Conservation (phyloP, 2,797 vertebrate species). For the Dendrocincla fuliginosa region DNA sequence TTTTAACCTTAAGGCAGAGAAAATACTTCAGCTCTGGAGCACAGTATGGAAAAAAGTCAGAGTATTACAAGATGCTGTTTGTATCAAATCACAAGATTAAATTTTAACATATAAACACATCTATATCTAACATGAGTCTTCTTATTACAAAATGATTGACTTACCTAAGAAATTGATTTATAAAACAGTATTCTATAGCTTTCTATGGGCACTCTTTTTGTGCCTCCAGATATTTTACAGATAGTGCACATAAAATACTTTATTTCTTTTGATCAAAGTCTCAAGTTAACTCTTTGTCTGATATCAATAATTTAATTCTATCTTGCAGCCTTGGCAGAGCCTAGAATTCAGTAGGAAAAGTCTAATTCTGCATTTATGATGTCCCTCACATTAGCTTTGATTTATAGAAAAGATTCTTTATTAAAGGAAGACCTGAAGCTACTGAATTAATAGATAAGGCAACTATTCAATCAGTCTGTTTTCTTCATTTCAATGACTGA, state of each 20-base stretch:
- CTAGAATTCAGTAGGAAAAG: slow-evolving; percentile 5
- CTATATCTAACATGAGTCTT: background rate
- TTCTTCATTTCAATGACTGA: background rate
- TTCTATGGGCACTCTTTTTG: background rate
- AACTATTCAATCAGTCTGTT: background rate
- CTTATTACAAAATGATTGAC: background rate
- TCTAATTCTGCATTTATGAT: slow-evolving; percentile 26
- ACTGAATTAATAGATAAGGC: background rate
- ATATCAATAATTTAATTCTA: background rate
- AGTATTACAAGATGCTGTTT: background rate
- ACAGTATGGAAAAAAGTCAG: background rate
- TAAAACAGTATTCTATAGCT: background rate
- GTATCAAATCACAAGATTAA: background rate
- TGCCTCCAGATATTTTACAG: background rate
- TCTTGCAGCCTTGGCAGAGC: background rate
- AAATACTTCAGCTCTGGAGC: background rate
- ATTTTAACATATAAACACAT: background rate
- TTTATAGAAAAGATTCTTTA: slow-evolving; percentile 23
- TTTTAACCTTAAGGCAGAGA: background rate
- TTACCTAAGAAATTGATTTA: background rate
- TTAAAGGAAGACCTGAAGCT: slow-evolving; percentile 17
- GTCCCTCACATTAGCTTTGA: background rate
- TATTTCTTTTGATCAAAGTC: background rate
- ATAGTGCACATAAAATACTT: background rate
- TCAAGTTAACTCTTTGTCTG: background rate